These are phyloP conservation scores for Psephotus haematonotus DNA, from an alignment of 2,113 vertebrate species.

Conservation along the genomic window DNA sequence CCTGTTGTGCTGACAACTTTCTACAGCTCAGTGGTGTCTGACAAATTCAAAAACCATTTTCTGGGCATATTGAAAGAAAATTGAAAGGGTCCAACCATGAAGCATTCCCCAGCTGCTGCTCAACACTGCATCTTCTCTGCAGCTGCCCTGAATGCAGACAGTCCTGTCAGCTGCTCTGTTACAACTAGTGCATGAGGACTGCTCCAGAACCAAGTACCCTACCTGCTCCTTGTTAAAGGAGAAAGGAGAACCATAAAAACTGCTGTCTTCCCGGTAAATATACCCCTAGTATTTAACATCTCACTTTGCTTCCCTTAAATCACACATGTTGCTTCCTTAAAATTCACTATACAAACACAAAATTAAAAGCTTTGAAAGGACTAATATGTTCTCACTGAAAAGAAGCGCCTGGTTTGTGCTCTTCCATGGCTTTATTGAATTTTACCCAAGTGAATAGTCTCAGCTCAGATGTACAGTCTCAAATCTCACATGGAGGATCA, in stretches of 20 bases:
- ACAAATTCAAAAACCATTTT: not conserved
- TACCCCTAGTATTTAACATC: not conserved
- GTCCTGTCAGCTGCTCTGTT: not conserved
- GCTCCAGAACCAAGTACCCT: fast-evolving
- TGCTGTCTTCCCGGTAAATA: not conserved
- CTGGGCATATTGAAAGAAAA: constrained; percentile 7
- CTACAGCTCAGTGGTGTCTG: not conserved
- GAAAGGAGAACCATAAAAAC: not conserved
- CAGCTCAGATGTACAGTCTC: constrained; percentile 20
- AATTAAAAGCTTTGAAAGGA: constrained; percentile 50
- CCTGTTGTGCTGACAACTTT: not conserved
- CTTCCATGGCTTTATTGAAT: constrained; percentile 7
- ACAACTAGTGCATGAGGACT: not conserved
- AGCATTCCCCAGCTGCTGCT: not conserved
- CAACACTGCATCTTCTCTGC: not conserved
- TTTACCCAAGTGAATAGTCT: constrained; percentile 25
- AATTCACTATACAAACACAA: constrained; percentile 22
- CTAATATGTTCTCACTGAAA: constrained; percentile 20
- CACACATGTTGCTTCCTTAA: not conserved
- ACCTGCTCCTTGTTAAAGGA: not conserved
- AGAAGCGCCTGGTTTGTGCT: constrained; percentile 20
- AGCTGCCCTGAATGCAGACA: not conserved
- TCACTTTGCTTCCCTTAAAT: not conserved
- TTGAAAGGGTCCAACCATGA: not conserved
- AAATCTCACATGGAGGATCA: not conserved